Conservation (phyloP, 2,113 vertebrate species). For the Campylorhamphus procurvoides region DNA sequence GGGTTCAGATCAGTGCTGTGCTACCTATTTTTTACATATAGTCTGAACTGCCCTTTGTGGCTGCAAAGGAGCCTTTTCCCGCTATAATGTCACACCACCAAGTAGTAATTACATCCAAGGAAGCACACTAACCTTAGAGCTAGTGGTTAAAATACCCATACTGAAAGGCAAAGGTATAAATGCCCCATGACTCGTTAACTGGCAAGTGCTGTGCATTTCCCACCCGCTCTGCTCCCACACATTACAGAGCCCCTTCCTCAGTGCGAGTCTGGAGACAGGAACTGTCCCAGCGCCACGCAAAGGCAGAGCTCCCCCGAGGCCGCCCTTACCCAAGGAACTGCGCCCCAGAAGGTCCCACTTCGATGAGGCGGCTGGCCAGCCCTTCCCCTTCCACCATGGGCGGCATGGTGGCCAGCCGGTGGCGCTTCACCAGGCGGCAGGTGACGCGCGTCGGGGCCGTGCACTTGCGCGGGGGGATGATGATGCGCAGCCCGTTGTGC, state of each 20-base stretch:
- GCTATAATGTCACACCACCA: background rate
- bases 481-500: constrained; percentile 93
- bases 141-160: background rate
- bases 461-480: constrained; percentile 94
- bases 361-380: constrained; percentile 91
- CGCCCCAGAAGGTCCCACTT: constrained; percentile 95
- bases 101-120: background rate
- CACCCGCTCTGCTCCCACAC: background rate
- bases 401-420: constrained; percentile 95
- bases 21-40: background rate
- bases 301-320: background rate
- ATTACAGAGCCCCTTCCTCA: background rate
- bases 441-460: constrained; percentile 94
- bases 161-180: background rate
- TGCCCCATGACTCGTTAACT: background rate
- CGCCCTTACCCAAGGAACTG: constrained; percentile 97
- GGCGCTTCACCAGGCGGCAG: constrained; percentile 94
- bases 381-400: constrained; percentile 97
- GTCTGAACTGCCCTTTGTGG: background rate
- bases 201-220: background rate
- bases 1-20: background rate
- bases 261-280: background rate
- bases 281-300: background rate
- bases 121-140: background rate
- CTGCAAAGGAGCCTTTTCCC: background rate